A percentile compares a stretch with the other conserved stretches of the same genome.
These are phyloP conservation scores for Oreotrochilus melanogaster DNA, from an alignment of 2,113 vertebrate species.

Conservation along the genomic window DNA sequence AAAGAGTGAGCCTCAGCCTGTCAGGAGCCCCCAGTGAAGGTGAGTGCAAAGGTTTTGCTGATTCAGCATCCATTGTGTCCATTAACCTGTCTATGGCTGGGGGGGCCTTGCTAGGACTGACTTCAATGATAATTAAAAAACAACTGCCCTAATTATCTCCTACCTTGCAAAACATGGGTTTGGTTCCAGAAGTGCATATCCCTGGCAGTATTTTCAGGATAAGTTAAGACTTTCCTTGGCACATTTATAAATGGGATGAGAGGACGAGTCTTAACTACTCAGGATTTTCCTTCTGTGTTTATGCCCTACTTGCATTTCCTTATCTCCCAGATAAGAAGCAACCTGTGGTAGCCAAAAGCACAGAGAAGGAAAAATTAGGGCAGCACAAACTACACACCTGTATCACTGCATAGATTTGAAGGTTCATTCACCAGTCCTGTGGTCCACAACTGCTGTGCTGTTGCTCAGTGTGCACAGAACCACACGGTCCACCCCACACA, in stretches of 20 bases:
- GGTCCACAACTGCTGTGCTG: background rate
- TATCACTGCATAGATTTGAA: background rate
- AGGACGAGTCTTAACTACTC: background rate
- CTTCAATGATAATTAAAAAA: slow-evolving; percentile 13
- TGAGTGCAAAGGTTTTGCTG: background rate
- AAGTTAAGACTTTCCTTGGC: background rate
- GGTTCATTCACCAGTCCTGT: background rate
- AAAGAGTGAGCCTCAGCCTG: background rate
- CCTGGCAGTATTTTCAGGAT: background rate
- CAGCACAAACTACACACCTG: accelerated
- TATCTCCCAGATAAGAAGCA: background rate
- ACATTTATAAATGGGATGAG: background rate
- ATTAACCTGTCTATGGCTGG: background rate
- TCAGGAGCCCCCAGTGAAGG: background rate
- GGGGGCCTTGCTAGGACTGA: background rate
- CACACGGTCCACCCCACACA: background rate
- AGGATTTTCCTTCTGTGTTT: background rate
- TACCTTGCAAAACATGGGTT: background rate
- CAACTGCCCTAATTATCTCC: slow-evolving; percentile 35
- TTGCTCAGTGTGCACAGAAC: background rate
- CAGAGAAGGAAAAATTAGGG: accelerated
- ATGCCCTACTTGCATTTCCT: background rate
- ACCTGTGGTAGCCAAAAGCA: background rate
- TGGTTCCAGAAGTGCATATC: background rate
- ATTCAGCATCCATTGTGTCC: background rate